Percentiles rank a stretch among this genome's conserved stretches.
Evolutionary conservation across 2,113 vertebrate species (phyloP).

Genomic region (Dicaeum eximium): DNA sequence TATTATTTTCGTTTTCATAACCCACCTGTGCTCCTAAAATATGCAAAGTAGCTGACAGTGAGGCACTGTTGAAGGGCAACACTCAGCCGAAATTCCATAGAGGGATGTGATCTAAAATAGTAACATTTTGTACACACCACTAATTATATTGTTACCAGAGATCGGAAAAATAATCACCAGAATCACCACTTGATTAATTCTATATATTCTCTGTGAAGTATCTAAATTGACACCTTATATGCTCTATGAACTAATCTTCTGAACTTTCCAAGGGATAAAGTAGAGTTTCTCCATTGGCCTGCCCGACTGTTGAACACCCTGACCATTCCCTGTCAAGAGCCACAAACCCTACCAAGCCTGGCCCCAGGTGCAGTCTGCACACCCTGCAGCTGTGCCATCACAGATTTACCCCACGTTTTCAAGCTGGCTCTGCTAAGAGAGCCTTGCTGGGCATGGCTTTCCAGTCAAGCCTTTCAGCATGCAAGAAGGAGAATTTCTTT

Average conservation of each 20-base stretch:
- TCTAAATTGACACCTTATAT: neutral
- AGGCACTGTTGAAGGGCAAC: neutral
- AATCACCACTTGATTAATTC: neutral
- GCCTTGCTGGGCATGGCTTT: neutral
- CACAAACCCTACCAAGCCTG: neutral
- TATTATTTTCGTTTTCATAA: neutral
- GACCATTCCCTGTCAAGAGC: neutral
- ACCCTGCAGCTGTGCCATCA: neutral
- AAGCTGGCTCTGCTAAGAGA: neutral
- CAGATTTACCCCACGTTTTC: accelerated
- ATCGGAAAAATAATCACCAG: neutral
- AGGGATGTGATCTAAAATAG: neutral
- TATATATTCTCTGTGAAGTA: neutral
- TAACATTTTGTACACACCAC: neutral
- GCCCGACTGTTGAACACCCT: accelerated
- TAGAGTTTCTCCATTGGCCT: neutral
- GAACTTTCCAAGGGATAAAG: neutral
- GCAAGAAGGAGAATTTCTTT: neutral
- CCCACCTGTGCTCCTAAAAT: neutral
- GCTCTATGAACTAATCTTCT: neutral
- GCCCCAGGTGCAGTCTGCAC: neutral
- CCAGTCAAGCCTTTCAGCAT: neutral
- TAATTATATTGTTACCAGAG: neutral
- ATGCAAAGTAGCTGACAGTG: accelerated
- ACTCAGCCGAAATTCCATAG: neutral